These are phyloP conservation scores for Oreotrochilus melanogaster DNA, from an alignment of 2,113 vertebrate species.

Conservation along the genomic window DNA sequence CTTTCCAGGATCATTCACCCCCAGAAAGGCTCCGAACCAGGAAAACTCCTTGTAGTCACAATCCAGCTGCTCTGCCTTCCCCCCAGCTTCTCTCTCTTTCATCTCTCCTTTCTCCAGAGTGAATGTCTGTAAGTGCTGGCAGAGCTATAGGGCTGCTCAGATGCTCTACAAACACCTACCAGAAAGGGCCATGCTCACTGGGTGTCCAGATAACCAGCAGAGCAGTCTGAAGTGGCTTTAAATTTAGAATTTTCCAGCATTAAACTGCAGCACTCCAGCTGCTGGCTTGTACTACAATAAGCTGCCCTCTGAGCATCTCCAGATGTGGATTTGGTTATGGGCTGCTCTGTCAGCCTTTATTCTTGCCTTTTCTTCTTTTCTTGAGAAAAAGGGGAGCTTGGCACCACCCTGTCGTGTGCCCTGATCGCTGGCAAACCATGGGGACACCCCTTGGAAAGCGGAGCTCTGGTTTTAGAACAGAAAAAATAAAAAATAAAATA, in stretches of 20 bases:
- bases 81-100: background rate
- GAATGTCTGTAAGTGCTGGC: background rate
- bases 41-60: background rate
- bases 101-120: background rate
- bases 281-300: no score
- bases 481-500: no score
- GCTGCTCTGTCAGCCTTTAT: background rate
- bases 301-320: no score
- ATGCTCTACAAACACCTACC: background rate
- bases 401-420: fast-evolving
- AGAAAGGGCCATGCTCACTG: fast-evolving
- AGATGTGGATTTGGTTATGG: background rate
- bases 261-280: no score
- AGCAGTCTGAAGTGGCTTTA: background rate
- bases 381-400: background rate
- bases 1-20: background rate
- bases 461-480: background rate
- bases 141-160: background rate
- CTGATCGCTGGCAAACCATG: fast-evolving
- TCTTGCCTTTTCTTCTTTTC: background rate
- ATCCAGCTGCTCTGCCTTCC: background rate
- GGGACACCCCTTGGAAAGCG: background rate
- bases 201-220: background rate
- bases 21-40: background rate
- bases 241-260: background rate